Evolutionary conservation across 2,888 invertebrate species (phyloP), one percentile per base, ranked within the genome.

Genomic region (Caenorhabditis sinica): DNA sequence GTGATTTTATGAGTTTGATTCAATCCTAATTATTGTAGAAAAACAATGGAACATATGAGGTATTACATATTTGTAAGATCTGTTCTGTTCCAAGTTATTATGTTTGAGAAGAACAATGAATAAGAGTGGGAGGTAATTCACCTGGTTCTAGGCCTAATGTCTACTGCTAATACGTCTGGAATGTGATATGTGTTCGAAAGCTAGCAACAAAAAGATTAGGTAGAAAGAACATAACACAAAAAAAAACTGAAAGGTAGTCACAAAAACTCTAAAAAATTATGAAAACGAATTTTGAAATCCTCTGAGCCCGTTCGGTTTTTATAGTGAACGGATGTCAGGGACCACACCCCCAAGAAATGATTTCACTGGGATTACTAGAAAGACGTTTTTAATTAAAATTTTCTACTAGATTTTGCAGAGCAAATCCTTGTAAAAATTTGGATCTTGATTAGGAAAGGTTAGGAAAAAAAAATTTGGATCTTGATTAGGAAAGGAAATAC

Each of bases 1-100:
- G 91, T 91, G 72, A 63, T 53, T 68, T 73, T 30, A 17, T 33
- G 20, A 45, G 5, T 49, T 51, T 2, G 17, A 40, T 49, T 25
- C n/a, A n/a, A n/a, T n/a, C 17, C 25, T 68, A 6, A 13, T 63
- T 25, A 17, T 17, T 65, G 36, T 30, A 60, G 17, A 61, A 61
- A 9, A 40, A 40, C 28, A 61, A 20, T 61, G 15, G 13, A 13
- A 28, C 28, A 28, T 56, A 5, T 56, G 28, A 56, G 11, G 20
- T 2, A 56, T 3, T 4, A 0, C 13, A 23, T 25, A 15, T 33
- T 40, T 61, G 36, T 40, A 40, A 40, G 1, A 40, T 40, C 23
- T 40, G 40, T 15, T 36, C 13, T 20, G 23, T 40, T 40, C 23
- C 28, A 61, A 45, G n/a, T 30, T 45, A 45, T 49, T 65, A 65